These are phyloP conservation scores for Exephanes ischioxanthus DNA, from an alignment of 2,888 invertebrate species.

Conservation along the genomic window DNA sequence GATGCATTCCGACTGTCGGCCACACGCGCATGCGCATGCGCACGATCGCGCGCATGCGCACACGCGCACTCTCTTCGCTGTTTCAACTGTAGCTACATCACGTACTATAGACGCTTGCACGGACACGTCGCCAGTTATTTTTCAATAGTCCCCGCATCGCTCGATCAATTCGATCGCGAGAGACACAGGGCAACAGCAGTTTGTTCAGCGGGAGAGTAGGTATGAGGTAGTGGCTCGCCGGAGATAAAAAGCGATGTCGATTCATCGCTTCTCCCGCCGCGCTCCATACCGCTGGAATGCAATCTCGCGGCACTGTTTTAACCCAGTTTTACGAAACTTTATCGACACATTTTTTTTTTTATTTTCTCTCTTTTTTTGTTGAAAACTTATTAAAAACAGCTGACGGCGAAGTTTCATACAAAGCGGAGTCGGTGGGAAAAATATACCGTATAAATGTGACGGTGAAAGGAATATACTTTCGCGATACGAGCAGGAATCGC, in stretches of 20 bases:
- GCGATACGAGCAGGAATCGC: background rate
- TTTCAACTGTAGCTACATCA: background rate
- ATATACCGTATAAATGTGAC: background rate
- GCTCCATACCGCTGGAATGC: conserved; percentile 13
- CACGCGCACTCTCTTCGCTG: too few relatives aligned
- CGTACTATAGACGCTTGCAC: background rate
- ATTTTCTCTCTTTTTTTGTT: background rate
- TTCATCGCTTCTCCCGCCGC: background rate
- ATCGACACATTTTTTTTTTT: background rate
- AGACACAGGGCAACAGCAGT: conserved; percentile 17
- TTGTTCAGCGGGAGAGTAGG: conserved; percentile 15
- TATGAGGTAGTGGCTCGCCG: background rate
- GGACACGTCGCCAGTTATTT: conserved; percentile 45
- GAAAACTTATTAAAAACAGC: background rate
- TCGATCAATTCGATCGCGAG: conserved; percentile 42
- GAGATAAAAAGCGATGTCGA: conserved; percentile 21
- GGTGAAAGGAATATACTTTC: background rate
- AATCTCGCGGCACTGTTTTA: conserved; percentile 23
- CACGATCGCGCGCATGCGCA: too few relatives aligned
- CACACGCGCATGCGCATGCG: too few relatives aligned
- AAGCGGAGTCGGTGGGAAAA: background rate
- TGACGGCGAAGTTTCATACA: background rate
- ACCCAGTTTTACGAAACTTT: conserved; percentile 14
- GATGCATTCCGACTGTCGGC: too few relatives aligned
- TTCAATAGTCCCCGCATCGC: conserved; percentile 20